A percentile compares a stretch with the other conserved stretches of the same genome.
Conservation (phyloP, 2,888 invertebrate genomes). For the Allophyes oxyacanthae region DNA sequence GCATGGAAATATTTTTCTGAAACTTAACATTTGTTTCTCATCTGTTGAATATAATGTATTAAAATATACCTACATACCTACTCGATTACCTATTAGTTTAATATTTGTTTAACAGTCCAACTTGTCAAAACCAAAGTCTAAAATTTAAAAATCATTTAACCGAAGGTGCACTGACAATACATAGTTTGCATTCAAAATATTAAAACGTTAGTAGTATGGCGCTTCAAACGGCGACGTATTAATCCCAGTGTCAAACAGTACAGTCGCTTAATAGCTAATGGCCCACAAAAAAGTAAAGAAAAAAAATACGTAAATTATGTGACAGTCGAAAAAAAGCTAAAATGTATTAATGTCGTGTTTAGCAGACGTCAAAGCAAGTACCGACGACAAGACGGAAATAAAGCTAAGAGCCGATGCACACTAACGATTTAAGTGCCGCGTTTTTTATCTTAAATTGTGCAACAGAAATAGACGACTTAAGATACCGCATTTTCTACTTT, state of each 20-base stretch:
- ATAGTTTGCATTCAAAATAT: conserved; percentile 56
- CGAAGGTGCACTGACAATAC: conserved; percentile 15
- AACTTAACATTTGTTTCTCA: no score
- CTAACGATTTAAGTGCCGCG: conserved; percentile 57
- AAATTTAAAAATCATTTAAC: conserved; percentile 39
- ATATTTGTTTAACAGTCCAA: conserved; percentile 8
- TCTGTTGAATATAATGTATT: no score
- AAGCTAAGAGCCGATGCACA: conserved; percentile 69
- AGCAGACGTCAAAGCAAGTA: conserved; percentile 84
- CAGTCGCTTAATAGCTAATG: conserved; percentile 87
- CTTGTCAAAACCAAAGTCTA: conserved; percentile 53
- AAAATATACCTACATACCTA: background rate
- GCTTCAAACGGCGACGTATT: conserved; percentile 76
- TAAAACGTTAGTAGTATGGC: conserved; percentile 59
- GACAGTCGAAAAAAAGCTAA: conserved; percentile 84
- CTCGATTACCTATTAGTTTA: no score
- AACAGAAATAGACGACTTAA: conserved; percentile 52
- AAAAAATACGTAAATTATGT: conserved; percentile 85
- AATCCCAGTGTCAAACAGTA: conserved; percentile 80
- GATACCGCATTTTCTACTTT: conserved; percentile 33
- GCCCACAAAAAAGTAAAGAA: conserved; percentile 73
- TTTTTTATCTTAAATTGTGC: conserved; percentile 45
- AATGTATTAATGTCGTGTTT: conserved; percentile 88
- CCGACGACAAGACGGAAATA: conserved; percentile 80
- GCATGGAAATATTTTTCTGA: background rate